phyloP scores from a whole-genome alignment of 2,113 vertebrate genomes.

The Callipepla squamata region DNA sequence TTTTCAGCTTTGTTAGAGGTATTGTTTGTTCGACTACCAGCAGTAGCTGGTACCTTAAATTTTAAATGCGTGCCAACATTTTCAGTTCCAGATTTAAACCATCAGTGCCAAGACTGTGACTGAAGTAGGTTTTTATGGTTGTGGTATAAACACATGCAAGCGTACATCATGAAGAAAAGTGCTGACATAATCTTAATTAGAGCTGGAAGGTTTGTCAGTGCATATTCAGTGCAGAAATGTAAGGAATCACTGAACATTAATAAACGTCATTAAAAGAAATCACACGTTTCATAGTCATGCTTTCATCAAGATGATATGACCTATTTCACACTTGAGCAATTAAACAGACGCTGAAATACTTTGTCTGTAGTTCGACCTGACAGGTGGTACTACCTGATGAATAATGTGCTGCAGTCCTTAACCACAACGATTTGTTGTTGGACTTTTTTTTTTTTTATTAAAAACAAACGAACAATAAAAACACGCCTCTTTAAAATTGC shows the following conservation, averaged over 20 bases:
- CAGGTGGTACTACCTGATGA: neutral
- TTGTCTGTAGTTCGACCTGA: neutral
- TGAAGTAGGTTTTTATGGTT: slow-evolving; percentile 28
- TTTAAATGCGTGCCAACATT: slow-evolving; percentile 57
- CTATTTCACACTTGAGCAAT: neutral
- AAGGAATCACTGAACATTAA: neutral
- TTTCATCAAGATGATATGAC: neutral
- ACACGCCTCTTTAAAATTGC: neutral
- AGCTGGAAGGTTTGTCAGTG: neutral
- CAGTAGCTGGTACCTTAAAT: neutral
- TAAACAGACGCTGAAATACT: slow-evolving; percentile 51
- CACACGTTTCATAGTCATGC: neutral
- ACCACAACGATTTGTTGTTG: neutral
- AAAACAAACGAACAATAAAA: neutral
- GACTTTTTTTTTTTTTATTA: neutral
- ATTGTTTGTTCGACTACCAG: neutral
- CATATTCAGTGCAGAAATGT: neutral
- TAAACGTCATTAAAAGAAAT: neutral
- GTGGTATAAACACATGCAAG: slow-evolving; percentile 6
- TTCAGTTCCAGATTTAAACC: slow-evolving; percentile 65
- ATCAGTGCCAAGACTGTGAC: slow-evolving; percentile 55
- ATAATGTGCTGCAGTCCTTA: slow-evolving; percentile 17
- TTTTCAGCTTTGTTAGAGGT: neutral
- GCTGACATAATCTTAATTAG: neutral
- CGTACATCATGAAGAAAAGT: neutral